Evolutionary conservation across 2,888 invertebrate genomes (phyloP), one percentile per base, ranked within the genome.

Genomic region (Himalopsyche japonica): DNA sequence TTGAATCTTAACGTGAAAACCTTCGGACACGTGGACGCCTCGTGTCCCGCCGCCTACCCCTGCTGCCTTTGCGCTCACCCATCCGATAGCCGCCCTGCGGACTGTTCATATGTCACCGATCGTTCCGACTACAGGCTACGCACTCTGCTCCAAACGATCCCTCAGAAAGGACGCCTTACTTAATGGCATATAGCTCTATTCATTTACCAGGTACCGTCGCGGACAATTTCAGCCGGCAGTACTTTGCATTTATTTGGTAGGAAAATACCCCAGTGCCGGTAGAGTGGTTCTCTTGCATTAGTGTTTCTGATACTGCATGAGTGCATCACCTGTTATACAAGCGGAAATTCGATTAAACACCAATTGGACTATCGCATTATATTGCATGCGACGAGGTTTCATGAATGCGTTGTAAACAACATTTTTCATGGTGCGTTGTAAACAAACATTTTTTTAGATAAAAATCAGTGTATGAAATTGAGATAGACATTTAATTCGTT

Each of bases 71-170:
- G 82, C 80, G 48, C 86, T 86, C 82, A 32, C 76, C 57, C 34
- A 82, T 86, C 78, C 82, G 82, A 43, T 43, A 12, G 79, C 84
- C n/a, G 82, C 78, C 80, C 84, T 76, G 76, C 81, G 76, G 82
- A 84, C 83, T 43, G 43, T 7, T 43, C 82, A 83, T 83, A 81
- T 81, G 43, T 87, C 82, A 84, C 84, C 85, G 86, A 87, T 88
- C 87, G 88, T 87, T 87, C 89, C 89, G 91, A 91, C 88, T 88
- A 86, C 81, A 87, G 88, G 87, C 87, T 85, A 84, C 88, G 32
- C 76, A 34, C 32, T 34, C 76, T 12, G 76, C 76, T 57, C 20
- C 4, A 57, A 57, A 57, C 20, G 57, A 57, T 57, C 57, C 20
- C 57, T 57, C 57, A 1, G 57, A 10, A 6, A 57, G 20, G 32